Base-by-base conservation (phyloP, 2,888 invertebrate genomes). In the Melanchra persicariae region DNA sequence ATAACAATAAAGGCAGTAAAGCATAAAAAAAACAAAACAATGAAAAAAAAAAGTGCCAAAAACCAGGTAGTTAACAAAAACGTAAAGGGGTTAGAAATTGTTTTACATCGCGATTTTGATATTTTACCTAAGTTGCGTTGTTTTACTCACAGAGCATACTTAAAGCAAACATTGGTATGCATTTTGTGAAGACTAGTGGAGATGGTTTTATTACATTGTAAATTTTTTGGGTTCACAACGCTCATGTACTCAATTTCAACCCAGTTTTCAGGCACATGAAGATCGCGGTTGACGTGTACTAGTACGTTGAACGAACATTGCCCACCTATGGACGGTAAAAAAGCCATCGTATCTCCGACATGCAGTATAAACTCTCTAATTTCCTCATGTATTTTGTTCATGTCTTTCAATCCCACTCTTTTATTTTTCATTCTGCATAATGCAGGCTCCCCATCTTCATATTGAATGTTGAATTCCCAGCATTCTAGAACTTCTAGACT, bases 381-480 rank as follows among this genome's bases (percentile, higher is more conserved):
- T 95, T 99, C 99, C 88, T 98, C 98, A 87, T 99, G 98, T 70
- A 99, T 99, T 88, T 98, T 98, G 92, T 98, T 98, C 24, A 98
- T 92, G 51, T 98, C 98, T 91, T 98, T 98, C 61, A 94, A 96
- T 3, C 97, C 97, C 0, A 97, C 96, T 0, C 93, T 91, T 85
- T 96, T 96, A 58, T 95, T 95, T 37, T 94, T 95, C 81, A 96
- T 96, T 65, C 93, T 93, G 0, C 93, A 93, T 71, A 96, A 90
- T n/a, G 90, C 92, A 0, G 84, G 60, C 58, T 96, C 97, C 19
- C 95, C 96, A 65, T 96, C 89, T 90, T 98, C 98, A 67, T 98
- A 98, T 85, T 98, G 97, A 9, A 99, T 97, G 87, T 98, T 98
- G 90, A 99, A 99, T 92, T 99, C 99, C 99, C 99, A 99, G 86